Evolutionary conservation across 1,140 invertebrate species (phyloP), one percentile per base, ranked within the genome.

Genomic region (Aphelinus atriplicis): DNA sequence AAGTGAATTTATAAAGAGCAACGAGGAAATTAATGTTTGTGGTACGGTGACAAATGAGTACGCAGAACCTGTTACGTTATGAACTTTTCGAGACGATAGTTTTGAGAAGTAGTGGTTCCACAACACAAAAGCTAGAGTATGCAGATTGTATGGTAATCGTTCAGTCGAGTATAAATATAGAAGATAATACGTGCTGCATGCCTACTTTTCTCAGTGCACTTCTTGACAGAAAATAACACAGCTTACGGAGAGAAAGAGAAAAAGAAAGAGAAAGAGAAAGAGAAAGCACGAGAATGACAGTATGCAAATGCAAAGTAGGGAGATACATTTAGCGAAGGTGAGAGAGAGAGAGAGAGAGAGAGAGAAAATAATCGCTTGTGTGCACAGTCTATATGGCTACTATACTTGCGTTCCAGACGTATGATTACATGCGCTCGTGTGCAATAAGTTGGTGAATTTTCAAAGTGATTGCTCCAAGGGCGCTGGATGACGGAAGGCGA

Each of bases 391-490:
- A 9, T 53, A 48, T 46, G 62, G 43, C 47, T 60, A 60, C 45
- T 60, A 60, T 43, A 60, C 6, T 7, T 26, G 26, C 26, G 26
- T 60, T 43, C 42, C 45, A 7, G 58, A 43, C 58, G 42, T 7
- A 3, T 60, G 58, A 60, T 60, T 60, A 60, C 58, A 60, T 43
- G 58, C 4, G 42, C 42, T 1, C 9, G 58, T 7, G 58, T 43
- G 58, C 45, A 60, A 60, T 60, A 60, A 43, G 58, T 60, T 43
- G 58, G 58, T 60, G 58, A 60, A 60, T 60, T 60, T 60, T 60
- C 45, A 60, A 43, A 43, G 58, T 43, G 1, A 43, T 7, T 2
- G 42, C 58, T 60, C 3, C 58, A 60, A 60, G 58, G 58, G 58
- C 58, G 45, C 42, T 3, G 58, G 4, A 60, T 45, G 58, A 45